Conservation (phyloP, 2,888 invertebrate genomes). For the Adelognathus sp. region DNA sequence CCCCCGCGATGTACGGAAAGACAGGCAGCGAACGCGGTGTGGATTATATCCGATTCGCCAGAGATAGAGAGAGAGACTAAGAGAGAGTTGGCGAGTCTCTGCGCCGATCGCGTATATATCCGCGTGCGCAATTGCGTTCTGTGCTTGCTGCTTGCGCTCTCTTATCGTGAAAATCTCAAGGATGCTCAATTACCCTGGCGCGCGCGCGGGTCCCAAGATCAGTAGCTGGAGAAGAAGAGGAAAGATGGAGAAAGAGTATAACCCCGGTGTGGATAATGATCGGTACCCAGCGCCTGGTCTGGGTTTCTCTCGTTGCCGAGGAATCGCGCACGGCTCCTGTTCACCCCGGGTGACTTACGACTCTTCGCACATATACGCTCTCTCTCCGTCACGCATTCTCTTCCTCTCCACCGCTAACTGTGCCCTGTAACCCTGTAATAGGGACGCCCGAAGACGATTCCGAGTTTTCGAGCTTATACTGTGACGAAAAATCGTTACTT, state of each 20-base stretch:
- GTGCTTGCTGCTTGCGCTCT: neutral
- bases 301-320: constrained; percentile 43
- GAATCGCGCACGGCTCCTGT: constrained; percentile 36
- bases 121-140: constrained; percentile 6
- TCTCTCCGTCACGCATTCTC: neutral
- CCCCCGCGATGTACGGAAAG: constrained; percentile 38
- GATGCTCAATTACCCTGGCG: constrained; percentile 57
- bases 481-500: neutral
- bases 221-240: constrained; percentile 38
- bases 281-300: constrained; percentile 34
- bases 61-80: neutral
- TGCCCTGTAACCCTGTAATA: too few relatives aligned
- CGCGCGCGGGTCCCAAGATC: constrained; percentile 18
- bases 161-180: constrained; percentile 58
- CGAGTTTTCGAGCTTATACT: neutral
- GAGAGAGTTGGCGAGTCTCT: too few relatives aligned
- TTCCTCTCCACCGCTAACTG: too few relatives aligned
- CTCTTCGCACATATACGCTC: constrained; percentile 10
- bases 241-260: constrained; percentile 35
- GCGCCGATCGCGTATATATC: constrained; percentile 5
- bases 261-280: constrained; percentile 54
- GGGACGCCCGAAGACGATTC: neutral
- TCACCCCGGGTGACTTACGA: constrained; percentile 53
- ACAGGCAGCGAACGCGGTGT: constrained; percentile 11
- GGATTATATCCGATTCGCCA: constrained; percentile 38